Evolutionary conservation across 2,797 vertebrate species (phyloP).

Genomic region (Phrynocephalus guinanensis): DNA sequence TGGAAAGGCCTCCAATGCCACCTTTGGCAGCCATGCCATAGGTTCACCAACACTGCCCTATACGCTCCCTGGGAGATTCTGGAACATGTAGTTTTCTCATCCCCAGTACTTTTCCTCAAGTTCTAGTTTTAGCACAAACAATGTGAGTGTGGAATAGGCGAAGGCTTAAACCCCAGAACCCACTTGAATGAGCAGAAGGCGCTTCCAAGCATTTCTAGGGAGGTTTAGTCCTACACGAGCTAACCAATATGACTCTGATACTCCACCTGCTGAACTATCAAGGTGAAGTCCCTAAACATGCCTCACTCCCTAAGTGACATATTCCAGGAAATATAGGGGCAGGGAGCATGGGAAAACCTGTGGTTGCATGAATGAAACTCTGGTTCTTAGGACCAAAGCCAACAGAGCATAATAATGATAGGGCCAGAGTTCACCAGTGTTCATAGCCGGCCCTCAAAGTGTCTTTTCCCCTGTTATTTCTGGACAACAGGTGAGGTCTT

Average conservation of each 20-base stretch:
- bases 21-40: too few species aligned
- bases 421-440: neutral
- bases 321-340: neutral
- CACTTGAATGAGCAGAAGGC: neutral
- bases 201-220: neutral
- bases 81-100: neutral
- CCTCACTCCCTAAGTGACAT: neutral
- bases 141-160: too few species aligned
- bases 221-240: neutral
- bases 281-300: neutral
- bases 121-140: neutral
- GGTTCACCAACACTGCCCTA: neutral
- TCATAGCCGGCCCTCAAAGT: neutral
- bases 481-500: neutral
- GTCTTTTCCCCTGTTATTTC: neutral
- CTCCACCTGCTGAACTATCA: neutral
- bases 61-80: neutral
- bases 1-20: too few species aligned
- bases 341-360: neutral
- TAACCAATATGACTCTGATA: neutral
- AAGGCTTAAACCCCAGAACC: neutral
- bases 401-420: neutral
- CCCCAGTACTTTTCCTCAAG: neutral
- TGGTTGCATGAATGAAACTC: neutral
- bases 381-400: neutral